These are phyloP conservation scores for Sacculina carcini DNA, from an alignment of 2,888 invertebrate genomes.

Conservation along the genomic window DNA sequence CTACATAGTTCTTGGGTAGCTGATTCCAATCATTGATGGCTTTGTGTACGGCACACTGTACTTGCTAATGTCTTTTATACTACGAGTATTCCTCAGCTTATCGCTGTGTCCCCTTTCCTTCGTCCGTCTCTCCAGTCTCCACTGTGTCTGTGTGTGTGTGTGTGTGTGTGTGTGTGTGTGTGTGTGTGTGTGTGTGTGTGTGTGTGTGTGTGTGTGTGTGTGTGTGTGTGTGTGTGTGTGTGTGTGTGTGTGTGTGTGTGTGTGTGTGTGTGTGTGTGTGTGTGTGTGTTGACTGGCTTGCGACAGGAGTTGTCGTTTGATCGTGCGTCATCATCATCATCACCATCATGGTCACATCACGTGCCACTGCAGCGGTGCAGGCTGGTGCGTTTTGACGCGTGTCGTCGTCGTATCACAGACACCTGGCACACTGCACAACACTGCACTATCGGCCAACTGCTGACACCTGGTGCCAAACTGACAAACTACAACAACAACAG, in stretches of 20 bases:
- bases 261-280: neutral
- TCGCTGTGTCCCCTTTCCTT: neutral
- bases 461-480: too few species aligned
- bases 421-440: too few species aligned
- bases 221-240: neutral
- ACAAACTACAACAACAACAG: too few species aligned
- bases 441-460: too few species aligned
- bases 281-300: too few species aligned
- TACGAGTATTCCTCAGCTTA: neutral
- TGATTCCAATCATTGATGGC: too few species aligned
- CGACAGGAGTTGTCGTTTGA: too few species aligned
- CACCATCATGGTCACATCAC: conserved; percentile 15
- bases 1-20: too few species aligned
- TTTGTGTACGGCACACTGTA: neutral
- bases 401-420: too few species aligned
- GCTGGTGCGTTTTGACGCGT: conserved; percentile 39
- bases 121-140: neutral
- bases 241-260: neutral
- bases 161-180: neutral
- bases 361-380: conserved; percentile 38
- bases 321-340: too few species aligned
- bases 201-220: neutral
- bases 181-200: neutral
- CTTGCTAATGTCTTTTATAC: neutral
- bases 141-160: neutral